Evolutionary conservation across 2,113 vertebrate genomes (phyloP).

Genomic region (Onychostoma macrolepis): DNA sequence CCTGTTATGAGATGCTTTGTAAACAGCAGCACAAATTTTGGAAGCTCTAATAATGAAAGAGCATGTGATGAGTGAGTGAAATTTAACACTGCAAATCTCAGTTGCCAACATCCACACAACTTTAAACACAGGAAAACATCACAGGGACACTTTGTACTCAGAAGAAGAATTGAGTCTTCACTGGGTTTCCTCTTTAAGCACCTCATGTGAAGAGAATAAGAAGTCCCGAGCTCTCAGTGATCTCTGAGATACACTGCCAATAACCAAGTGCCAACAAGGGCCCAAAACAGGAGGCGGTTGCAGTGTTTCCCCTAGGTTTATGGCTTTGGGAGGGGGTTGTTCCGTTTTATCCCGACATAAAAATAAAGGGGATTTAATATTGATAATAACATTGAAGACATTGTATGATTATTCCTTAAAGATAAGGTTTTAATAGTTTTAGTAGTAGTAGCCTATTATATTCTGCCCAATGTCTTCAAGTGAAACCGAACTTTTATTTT

Average conservation of each 20-base stretch:
- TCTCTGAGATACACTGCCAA: constrained; percentile 45
- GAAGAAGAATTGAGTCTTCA: constrained; percentile 10
- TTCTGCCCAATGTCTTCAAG: no score
- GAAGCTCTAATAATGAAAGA: background rate
- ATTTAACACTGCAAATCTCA: constrained; percentile 15
- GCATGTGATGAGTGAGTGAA: background rate
- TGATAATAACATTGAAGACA: no score
- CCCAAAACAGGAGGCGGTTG: background rate
- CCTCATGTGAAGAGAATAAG: constrained; percentile 32
- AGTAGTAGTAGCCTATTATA: no score
- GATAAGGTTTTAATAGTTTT: no score
- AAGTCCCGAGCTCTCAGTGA: constrained; percentile 22
- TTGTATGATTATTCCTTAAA: no score
- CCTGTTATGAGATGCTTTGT: background rate
- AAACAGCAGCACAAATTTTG: background rate
- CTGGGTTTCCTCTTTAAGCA: background rate
- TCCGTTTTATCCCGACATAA: no score
- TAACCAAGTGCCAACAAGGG: constrained; percentile 49
- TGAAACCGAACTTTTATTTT: no score
- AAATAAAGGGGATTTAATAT: no score
- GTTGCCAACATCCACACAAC: background rate
- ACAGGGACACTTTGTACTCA: constrained; percentile 8
- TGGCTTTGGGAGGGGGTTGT: no score
- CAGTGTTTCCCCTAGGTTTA: no score
- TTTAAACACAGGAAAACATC: constrained; percentile 19